Evolutionary conservation across 2,888 invertebrate genomes (phyloP).

Genomic region (Acleris cristana): DNA sequence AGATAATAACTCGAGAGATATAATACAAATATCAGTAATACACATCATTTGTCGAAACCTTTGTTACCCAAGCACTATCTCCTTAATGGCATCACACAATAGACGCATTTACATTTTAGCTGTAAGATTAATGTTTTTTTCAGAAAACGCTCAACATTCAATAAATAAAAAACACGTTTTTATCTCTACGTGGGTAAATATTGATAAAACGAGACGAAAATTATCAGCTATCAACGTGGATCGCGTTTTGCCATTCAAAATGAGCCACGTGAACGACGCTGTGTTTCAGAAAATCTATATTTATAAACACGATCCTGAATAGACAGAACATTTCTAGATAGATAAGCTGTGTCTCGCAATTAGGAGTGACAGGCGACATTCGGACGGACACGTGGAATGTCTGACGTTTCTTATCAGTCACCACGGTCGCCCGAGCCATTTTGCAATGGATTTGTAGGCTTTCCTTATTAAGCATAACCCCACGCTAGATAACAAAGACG

Average conservation of each 20-base stretch:
- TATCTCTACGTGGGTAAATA: constrained; percentile 7
- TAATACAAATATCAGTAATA: constrained; percentile 17
- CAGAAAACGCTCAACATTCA: constrained; percentile 18
- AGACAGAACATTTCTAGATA: not conserved
- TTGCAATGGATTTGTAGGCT: constrained; percentile 34
- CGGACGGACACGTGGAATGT: constrained; percentile 27
- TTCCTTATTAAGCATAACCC: constrained; percentile 26
- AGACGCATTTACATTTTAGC: constrained; percentile 31
- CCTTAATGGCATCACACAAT: constrained; percentile 33
- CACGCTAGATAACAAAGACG: constrained; percentile 49
- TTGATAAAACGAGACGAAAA: constrained; percentile 1
- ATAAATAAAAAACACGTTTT: constrained; percentile 26
- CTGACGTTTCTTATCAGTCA: constrained; percentile 37
- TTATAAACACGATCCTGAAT: not conserved
- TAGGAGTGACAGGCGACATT: constrained; percentile 15
- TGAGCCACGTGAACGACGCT: constrained; percentile 7
- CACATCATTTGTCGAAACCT: constrained; percentile 31
- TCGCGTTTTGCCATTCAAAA: not conserved
- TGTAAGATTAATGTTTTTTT: constrained; percentile 27
- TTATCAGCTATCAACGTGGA: not conserved
- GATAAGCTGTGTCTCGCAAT: constrained; percentile 1
- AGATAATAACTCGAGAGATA: constrained; percentile 13
- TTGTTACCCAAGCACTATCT: constrained; percentile 24
- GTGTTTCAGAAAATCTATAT: not conserved
- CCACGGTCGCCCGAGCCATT: constrained; percentile 32